These are phyloP conservation scores for Gastrophysa polygoni DNA, from an alignment of 2,888 invertebrate species.

Conservation along the genomic window DNA sequence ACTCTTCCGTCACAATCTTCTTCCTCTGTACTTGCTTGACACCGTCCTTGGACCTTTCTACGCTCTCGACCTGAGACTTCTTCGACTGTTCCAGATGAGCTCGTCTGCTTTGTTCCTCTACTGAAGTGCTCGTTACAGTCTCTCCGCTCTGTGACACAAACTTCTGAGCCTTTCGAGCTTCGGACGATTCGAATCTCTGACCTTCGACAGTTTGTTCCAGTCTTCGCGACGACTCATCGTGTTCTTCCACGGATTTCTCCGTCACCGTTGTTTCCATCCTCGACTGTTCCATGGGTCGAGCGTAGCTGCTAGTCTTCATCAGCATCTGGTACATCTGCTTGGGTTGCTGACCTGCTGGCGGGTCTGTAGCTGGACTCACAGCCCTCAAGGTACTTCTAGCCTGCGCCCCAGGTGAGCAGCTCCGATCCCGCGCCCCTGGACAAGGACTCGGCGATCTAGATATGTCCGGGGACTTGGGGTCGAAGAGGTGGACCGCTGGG, in stretches of 20 bases:
- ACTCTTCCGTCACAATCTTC: conserved; percentile 71
- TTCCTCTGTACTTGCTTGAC: conserved; percentile 67
- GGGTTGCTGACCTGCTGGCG: conserved; percentile 67
- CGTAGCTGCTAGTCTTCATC: conserved; percentile 32
- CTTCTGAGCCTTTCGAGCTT: conserved; percentile 30
- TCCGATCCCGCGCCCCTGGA: conserved; percentile 49
- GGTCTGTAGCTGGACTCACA: conserved; percentile 74
- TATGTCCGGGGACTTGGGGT: conserved; percentile 65
- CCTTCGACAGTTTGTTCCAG: conserved; percentile 16
- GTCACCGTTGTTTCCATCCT: neutral
- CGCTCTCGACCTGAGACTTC: conserved; percentile 43
- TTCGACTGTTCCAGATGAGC: conserved; percentile 47
- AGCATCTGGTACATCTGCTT: conserved; percentile 40
- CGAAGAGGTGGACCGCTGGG: conserved; percentile 65
- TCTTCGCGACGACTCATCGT: conserved; percentile 1
- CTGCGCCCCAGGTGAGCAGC: conserved; percentile 50
- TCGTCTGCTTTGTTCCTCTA: conserved; percentile 46
- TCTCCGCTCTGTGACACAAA: conserved; percentile 27
- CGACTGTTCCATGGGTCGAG: conserved; percentile 6
- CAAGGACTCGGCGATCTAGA: conserved; percentile 72
- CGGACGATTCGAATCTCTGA: conserved; percentile 29
- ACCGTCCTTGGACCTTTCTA: conserved; percentile 46
- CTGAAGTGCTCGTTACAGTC: conserved; percentile 38
- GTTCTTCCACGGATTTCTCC: conserved; percentile 2
- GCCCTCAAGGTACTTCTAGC: conserved; percentile 57